Percentiles rank a stretch among this genome's conserved stretches.
Evolutionary conservation across 2,797 vertebrate genomes (phyloP).

Genomic region (Melanotaenia parkinsoni): DNA sequence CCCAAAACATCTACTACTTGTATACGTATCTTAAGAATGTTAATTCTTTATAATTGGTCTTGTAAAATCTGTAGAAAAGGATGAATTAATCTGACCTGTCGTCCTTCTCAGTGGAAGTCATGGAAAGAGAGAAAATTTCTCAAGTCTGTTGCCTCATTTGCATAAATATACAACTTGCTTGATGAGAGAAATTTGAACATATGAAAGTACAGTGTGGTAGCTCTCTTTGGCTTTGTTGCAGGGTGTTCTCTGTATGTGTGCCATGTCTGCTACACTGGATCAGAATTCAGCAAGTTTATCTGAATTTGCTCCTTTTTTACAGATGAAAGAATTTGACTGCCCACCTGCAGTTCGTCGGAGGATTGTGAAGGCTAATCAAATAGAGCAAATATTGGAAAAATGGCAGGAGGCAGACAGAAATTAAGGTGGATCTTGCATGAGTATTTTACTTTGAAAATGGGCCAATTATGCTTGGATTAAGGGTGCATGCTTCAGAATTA

Average conservation of each 20-base stretch:
- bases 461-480: slow-evolving; percentile 5
- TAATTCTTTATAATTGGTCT: too few species aligned
- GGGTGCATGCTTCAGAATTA: background rate
- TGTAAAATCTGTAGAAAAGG: too few species aligned
- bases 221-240: slow-evolving; percentile 4
- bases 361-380: slow-evolving; percentile 1
- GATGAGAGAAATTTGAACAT: too few species aligned
- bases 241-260: background rate
- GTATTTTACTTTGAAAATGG: background rate
- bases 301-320: background rate
- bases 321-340: background rate
- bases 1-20: too few species aligned
- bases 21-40: too few species aligned
- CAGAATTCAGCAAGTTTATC: background rate
- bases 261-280: background rate
- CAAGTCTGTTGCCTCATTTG: too few species aligned
- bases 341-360: background rate
- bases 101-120: too few species aligned
- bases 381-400: slow-evolving; percentile 6
- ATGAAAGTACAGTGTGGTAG: too few species aligned
- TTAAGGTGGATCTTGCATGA: background rate
- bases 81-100: too few species aligned
- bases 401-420: background rate
- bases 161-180: too few species aligned
- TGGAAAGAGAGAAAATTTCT: too few species aligned